Conservation (phyloP, 2,113 vertebrate species). For the Notarius lentiginosus region DNA sequence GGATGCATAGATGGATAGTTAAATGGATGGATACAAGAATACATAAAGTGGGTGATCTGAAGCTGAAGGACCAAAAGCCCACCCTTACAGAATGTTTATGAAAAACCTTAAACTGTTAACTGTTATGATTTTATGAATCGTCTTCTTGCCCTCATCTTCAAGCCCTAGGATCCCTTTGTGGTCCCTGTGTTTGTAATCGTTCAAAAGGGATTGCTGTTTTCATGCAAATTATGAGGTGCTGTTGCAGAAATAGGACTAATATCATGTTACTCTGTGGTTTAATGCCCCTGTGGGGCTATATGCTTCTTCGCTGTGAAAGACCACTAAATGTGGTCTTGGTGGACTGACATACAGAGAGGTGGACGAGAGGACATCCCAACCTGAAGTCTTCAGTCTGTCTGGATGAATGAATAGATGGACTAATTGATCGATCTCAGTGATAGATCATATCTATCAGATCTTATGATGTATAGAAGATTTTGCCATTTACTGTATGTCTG, state of each 20-base stretch:
- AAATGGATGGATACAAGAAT: neutral
- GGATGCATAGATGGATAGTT: neutral
- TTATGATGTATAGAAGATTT: neutral
- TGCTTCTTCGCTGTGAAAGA: neutral
- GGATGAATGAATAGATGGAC: neutral
- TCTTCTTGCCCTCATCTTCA: neutral
- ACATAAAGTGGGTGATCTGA: neutral
- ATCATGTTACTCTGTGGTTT: neutral
- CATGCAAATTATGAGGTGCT: neutral
- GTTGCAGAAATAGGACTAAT: neutral
- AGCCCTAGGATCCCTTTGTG: too few relatives aligned
- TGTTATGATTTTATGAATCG: neutral
- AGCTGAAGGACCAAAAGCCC: neutral
- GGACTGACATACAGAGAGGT: neutral
- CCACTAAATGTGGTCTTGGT: neutral
- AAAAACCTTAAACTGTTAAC: too few relatives aligned
- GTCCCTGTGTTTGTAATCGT: neutral
- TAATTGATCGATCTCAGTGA: neutral
- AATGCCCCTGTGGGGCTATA: too few relatives aligned
- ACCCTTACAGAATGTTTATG: neutral
- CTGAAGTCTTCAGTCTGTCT: neutral
- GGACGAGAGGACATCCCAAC: neutral
- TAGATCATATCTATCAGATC: too few relatives aligned
- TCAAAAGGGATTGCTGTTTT: neutral
- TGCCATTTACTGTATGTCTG: neutral